Evolutionary conservation across 2,113 vertebrate genomes (phyloP), one percentile per base, ranked within the genome.

Genomic region (Nerophis ophidion): DNA sequence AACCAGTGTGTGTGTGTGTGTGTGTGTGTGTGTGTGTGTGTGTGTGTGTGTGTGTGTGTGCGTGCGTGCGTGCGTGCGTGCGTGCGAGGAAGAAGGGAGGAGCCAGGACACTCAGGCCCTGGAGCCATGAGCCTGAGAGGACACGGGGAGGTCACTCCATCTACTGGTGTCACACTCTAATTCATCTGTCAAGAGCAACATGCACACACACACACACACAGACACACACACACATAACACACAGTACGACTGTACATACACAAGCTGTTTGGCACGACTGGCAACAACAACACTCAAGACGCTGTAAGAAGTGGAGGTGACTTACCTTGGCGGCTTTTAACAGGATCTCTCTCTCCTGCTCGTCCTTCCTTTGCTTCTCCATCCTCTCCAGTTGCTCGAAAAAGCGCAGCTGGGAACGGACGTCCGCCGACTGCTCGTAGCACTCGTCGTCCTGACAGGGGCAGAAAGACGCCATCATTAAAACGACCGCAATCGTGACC

Each of bases 281-380:
- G 48, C 5, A 80, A 52, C 55, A 60, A 60, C 61, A 65, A 66
- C 54, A 47, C 35, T 45, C 26, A 48, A 26, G 61, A 66, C 52
- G 10, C 2, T 34, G 44, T 10, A 56, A 42, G 56, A 71, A 56
- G 55, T 57, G 42, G 60, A 60, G 54, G 26, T 40, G 42, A 77
- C 74, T 79, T 87, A 94, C 92, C 90, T 94, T 93, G 51, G 93
- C 93, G 26, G 93, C 92, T 85, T 93, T 93, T 63, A 94, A 74
- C 75, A 95, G 85, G 62, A 93, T 93, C 79, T 95, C 93, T 76
- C 93, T 84, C 81, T 94, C 93, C 64, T 93, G 91, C 64, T 94
- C 93, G 60, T 95, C 93, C 64, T 93, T 93, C 76, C 91, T 89
- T 85, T 93, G 92, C 82, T 94, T 95, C 85, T 94, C 93, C 1